These are phyloP conservation scores for Pachydiplax longipennis DNA, from an alignment of 2,888 invertebrate genomes.

Conservation along the genomic window DNA sequence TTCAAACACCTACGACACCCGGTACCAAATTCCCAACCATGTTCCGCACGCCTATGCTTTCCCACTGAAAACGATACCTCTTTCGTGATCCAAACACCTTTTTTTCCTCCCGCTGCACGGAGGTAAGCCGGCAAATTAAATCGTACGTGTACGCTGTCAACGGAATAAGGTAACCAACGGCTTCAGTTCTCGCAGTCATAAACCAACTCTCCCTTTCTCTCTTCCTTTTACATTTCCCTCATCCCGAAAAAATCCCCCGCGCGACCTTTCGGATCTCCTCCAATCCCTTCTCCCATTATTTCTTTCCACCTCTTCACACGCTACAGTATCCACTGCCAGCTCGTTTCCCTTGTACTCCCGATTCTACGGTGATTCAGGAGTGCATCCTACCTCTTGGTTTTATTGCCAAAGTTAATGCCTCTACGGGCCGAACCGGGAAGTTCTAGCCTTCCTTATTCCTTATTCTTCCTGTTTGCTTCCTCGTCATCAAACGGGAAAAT, in stretches of 20 bases:
- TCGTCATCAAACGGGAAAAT: no score
- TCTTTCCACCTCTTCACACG: neutral
- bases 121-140: slow-evolving; percentile 12
- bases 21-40: neutral
- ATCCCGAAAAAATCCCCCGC: neutral
- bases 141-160: neutral
- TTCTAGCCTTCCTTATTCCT: no score
- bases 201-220: neutral
- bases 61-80: neutral
- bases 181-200: slow-evolving; percentile 12
- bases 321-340: no score
- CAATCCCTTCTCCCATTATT: neutral
- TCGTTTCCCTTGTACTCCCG: no score
- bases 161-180: neutral
- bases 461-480: no score
- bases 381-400: no score
- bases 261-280: neutral
- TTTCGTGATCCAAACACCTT: neutral
- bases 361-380: no score
- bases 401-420: no score
- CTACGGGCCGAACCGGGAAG: no score
- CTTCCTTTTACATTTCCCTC: neutral
- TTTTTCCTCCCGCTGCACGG: neutral
- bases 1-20: neutral
- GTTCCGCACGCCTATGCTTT: neutral